These are phyloP conservation scores for Yponomeuta sedellus DNA, from an alignment of 2,888 invertebrate genomes.

Conservation along the genomic window DNA sequence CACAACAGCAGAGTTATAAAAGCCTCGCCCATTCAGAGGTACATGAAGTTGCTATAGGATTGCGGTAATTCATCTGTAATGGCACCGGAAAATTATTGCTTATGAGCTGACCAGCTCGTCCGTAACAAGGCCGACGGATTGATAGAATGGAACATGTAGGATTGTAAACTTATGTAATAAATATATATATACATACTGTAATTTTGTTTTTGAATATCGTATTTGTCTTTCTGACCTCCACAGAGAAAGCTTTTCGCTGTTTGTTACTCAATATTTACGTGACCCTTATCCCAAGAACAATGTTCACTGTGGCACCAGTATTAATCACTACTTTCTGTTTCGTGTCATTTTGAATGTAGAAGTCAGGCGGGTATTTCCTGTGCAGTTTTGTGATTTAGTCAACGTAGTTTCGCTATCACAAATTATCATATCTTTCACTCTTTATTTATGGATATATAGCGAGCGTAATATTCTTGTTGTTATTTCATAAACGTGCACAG, in stretches of 20 bases:
- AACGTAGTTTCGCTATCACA: neutral
- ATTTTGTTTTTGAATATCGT: neutral
- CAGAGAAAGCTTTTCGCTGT: constrained; percentile 41
- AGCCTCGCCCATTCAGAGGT: constrained; percentile 15
- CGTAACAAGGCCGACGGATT: neutral
- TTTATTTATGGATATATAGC: neutral
- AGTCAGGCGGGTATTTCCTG: neutral
- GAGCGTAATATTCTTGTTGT: constrained; percentile 25
- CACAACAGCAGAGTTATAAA: constrained; percentile 30
- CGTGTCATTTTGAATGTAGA: neutral
- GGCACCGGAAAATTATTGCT: constrained; percentile 12
- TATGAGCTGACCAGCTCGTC: constrained; percentile 1
- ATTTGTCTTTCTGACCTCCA: constrained; percentile 28
- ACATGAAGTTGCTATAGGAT: constrained; percentile 1
- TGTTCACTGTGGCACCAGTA: neutral
- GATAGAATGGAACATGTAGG: neutral
- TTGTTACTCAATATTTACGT: constrained; percentile 23
- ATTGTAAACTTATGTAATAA: neutral
- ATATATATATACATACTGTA: too few relatives aligned
- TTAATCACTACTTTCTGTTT: constrained; percentile 11
- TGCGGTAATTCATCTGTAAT: constrained; percentile 6
- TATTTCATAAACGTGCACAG: constrained; percentile 35
- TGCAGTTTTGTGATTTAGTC: neutral
- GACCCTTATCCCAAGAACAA: constrained; percentile 7
- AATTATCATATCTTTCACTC: neutral